Percentiles rank a stretch among this genome's conserved stretches.
These are phyloP conservation scores for Anoura caudifer DNA, from an alignment of 2,113 vertebrate genomes.

Conservation along the genomic window DNA sequence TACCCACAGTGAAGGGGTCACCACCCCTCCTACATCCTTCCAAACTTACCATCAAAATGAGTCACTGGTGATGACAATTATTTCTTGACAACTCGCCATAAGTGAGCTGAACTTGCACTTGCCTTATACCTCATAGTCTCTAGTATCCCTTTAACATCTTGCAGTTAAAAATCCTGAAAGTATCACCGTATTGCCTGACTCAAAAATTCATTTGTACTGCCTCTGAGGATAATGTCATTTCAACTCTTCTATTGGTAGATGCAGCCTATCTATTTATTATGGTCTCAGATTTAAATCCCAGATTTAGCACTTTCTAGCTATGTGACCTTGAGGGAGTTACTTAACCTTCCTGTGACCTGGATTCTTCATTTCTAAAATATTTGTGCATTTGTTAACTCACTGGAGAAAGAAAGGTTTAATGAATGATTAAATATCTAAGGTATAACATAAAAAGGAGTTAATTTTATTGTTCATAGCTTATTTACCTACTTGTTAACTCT, in stretches of 20 bases:
- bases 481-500: neutral
- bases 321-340: neutral
- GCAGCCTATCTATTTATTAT: neutral
- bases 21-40: neutral
- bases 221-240: neutral
- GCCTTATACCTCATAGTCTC: neutral
- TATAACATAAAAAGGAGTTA: neutral
- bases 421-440: neutral
- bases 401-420: neutral
- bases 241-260: neutral
- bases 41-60: neutral
- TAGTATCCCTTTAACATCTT: neutral
- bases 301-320: neutral
- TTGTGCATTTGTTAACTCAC: neutral
- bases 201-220: neutral
- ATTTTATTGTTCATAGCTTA: neutral
- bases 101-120: neutral
- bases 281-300: neutral
- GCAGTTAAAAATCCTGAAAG: neutral
- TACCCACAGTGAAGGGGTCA: neutral
- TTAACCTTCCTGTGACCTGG: neutral
- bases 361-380: neutral
- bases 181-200: neutral
- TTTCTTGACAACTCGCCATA: neutral
- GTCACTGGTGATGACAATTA: neutral